Base-by-base conservation (phyloP, 1,140 invertebrate species). In the Scaptodrosophila lebanonensis region DNA sequence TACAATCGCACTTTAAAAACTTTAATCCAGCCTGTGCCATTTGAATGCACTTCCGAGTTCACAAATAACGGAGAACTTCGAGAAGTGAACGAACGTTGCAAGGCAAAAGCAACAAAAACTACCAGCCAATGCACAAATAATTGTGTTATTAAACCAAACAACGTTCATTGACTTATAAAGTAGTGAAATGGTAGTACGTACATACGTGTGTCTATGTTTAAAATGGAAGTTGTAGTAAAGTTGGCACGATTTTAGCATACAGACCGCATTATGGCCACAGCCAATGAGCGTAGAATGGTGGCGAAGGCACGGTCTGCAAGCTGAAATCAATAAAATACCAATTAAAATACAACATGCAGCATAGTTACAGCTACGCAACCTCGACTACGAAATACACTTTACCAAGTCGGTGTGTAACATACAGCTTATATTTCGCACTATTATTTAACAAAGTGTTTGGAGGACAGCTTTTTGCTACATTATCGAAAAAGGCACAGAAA, bases 281-380 rank as follows among this genome's bases (percentile, higher is more conserved):
- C n/a, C n/a, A n/a, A n/a, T n/a, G n/a, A n/a, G n/a, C n/a, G n/a
- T n/a, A n/a, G n/a, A n/a, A n/a, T n/a, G n/a, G n/a, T n/a, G n/a
- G n/a, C n/a, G n/a, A n/a, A n/a, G n/a, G 22, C 22, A 25, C 22
- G 3, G 22, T 25, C 22, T 25, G 22, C 22, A 25, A 8, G 3
- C 8, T 25, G 22, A 35, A 58, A 69, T 58, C 53, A 68, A 79
- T 68, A 65, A 68, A 65, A 65, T 53, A 25, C 63, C 73, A 77
- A 77, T 79, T 79, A 68, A 77, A 73, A 65, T 66, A 54, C 50
- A 50, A 51, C 49, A 59, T 35, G 47, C 35, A 53, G 44, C 64
- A 52, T 43, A 52, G 66, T 49, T 39, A 53, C 68, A 77, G 66
- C 67, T 76, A 35, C n/a, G n/a, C n/a, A n/a, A n/a, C n/a, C n/a